Evolutionary conservation across 2,888 invertebrate species (phyloP), one percentile per base, ranked within the genome.

Genomic region (Oscheius sp.): DNA sequence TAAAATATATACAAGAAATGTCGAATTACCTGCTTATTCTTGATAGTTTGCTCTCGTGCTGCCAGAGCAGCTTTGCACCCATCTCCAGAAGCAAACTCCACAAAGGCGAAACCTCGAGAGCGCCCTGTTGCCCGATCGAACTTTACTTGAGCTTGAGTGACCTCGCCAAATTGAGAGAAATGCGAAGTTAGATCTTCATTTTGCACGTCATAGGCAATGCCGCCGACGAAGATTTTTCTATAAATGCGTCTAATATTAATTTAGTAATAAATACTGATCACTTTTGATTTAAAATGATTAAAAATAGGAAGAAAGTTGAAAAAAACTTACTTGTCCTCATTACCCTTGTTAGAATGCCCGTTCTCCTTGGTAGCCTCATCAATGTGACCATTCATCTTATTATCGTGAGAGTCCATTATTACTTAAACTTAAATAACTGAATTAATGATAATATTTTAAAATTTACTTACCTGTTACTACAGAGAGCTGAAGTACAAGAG

Each of bases 201-300:
- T 55, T 83, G 83, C 23, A 86, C 86, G 63, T 88, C 88, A 73
- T 84, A 86, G 35, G 85, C 80, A 66, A 88, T 89, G 25, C 89
- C 89, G 27, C 89, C 88, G 71, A 89, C 88, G 68, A 89, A 89
- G 73, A 89, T 87, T 78, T 88, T 89, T 78, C 88, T 88, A 72
- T 16, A 76, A 75, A n/a, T n/a, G n/a, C 49, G n/a, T 21, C 35
- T 18, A 68, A 52, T 35, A 35, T 18, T 16, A 23, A 64, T 18
- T 18, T 25, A 7, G 41, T 35, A 35, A 59, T 35, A 35, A 3
- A 35, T 35, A 6, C 35, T n/a, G 13, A 49, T 49, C 16, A 49
- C 5, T 18, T 18, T 49, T 21, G 21, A 13, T 7, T 16, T 49
- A 7, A 5, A 2, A 3, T 13, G 21, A 7, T 18, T 45, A 45